Evolutionary conservation across 2,797 vertebrate species (phyloP), one percentile per base, ranked within the genome.

Genomic region (Sciurus vulgaris): DNA sequence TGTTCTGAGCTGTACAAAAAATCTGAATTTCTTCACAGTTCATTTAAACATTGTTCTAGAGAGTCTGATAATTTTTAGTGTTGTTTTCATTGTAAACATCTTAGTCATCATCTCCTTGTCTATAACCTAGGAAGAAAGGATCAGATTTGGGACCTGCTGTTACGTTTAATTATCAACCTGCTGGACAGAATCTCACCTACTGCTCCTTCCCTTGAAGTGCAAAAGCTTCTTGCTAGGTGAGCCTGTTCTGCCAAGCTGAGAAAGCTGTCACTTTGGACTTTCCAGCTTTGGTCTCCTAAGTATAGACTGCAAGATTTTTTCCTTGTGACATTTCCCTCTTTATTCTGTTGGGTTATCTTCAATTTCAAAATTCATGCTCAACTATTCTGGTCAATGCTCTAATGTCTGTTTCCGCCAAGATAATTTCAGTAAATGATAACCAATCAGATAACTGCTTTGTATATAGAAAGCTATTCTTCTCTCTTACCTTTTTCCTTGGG

Each of bases 351-450:
- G 18, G 33, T 49, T 77, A 13, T 72, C 26, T 85, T 82, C 24
- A 8, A 13, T 77, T 91, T 86, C 44, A 94, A 77, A 96, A 59
- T 70, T 54, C 73, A 92, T 89, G 70, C 8, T 87, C 72, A 84
- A 10, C n/a, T 77, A 33, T 78, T 13, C 28, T 49, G 7, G 38
- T 12, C 44, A 79, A n/a, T 63, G 10, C 12, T 35, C 54, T 49
- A 56, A 17, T 70, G 13, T 90, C 79, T 61, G 33, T 79, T 79
- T 76, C 7, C 35, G 38, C 41, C 70, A 26, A 54, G 18, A 67
- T 69, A 70, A 30, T 79, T 74, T 38, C 44, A 59, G 4, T 65
- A 63, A 89, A 51, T 65, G 7, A 51, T 22, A 54, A 44, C 12
- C 8, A 56, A 17, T 47, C 26, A 54, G 61, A 3, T 20, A 9